Evolutionary conservation across 2,113 vertebrate species (phyloP).

Genomic region (Eleginops maclovinus): DNA sequence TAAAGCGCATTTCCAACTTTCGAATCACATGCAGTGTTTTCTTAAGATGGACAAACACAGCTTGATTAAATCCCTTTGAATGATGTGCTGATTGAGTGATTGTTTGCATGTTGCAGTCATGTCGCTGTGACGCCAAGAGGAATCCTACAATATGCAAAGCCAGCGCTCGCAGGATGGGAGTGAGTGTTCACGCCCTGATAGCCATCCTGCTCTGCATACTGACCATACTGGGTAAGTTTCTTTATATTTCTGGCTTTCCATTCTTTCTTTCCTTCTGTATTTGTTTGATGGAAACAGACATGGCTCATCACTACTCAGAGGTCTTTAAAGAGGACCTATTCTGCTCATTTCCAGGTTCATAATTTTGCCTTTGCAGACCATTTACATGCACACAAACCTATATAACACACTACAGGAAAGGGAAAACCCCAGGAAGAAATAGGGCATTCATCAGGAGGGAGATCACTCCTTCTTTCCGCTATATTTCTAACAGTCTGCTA

Average conservation of each 20-base stretch:
- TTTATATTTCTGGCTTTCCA: conserved; percentile 67
- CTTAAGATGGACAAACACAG: not conserved
- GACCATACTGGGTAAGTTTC: conserved; percentile 88
- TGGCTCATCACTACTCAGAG: not conserved
- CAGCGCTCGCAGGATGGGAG: conserved; percentile 69
- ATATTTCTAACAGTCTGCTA: not conserved
- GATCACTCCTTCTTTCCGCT: not conserved
- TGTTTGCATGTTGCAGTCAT: conserved; percentile 75
- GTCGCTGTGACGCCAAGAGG: conserved; percentile 86
- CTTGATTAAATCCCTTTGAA: not conserved
- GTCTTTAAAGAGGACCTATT: not conserved
- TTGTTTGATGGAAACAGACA: not conserved
- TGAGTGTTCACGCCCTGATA: conserved; percentile 89
- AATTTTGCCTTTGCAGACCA: too few species aligned
- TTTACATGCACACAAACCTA: too few species aligned
- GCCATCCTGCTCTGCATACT: conserved; percentile 91
- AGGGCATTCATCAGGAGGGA: not conserved
- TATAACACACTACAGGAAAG: too few species aligned
- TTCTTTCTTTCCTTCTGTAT: too few species aligned
- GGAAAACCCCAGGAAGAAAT: too few species aligned
- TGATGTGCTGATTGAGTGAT: too few species aligned
- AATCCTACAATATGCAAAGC: conserved; percentile 85
- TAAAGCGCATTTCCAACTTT: too few species aligned
- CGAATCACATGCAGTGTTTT: not conserved
- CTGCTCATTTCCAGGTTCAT: too few species aligned